Evolutionary conservation across 1,140 invertebrate genomes (phyloP), one percentile per base, ranked within the genome.

Genomic region (Bradysia coprophila): DNA sequence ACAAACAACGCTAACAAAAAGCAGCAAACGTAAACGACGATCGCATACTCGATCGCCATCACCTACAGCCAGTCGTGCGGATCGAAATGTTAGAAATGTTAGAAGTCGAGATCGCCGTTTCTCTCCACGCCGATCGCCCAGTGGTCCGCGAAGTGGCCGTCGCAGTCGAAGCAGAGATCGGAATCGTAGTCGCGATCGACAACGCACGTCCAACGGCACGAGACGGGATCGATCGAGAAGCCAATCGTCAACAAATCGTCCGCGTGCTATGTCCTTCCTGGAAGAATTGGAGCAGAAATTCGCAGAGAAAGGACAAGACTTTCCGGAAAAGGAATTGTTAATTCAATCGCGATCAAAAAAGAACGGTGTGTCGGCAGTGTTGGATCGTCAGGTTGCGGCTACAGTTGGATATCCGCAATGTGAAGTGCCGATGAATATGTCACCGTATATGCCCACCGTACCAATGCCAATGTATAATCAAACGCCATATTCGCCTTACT

Each of bases 251-350:
- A 11, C 36, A 4, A 10, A 10, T 20, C n/a, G 9, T 3, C 15
- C 11, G 4, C 3, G 36, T 8, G 21, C 18, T 20, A 18, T 38
- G 18, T 18, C 36, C 11, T 38, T 38, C 18, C 21, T 38, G 13
- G 36, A 38, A 18, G 36, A 38, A 38, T 38, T 38, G 36, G 36
- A n/a, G 4, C n/a, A 38, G 21, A 38, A 6, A 18, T 38, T 38
- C 13, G 36, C 36, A 3, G 16, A 38, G 21, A 16, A 38, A 38
- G 36, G 36, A 18, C 36, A 38, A 38, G 36, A 16, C 18, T 38
- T 38, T 38, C 36, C 36, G 11, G 36, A 38, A 38, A 6, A 18
- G 21, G 36, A 38, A 20, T 20, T 38, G 4, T 18, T 38, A 11
- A 38, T 38, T 16, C 8, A 6, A 16, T 9, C 8, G 8, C 33